These are phyloP conservation scores for Drosophila helvetica DNA, from an alignment of 2,888 invertebrate species.

Conservation along the genomic window DNA sequence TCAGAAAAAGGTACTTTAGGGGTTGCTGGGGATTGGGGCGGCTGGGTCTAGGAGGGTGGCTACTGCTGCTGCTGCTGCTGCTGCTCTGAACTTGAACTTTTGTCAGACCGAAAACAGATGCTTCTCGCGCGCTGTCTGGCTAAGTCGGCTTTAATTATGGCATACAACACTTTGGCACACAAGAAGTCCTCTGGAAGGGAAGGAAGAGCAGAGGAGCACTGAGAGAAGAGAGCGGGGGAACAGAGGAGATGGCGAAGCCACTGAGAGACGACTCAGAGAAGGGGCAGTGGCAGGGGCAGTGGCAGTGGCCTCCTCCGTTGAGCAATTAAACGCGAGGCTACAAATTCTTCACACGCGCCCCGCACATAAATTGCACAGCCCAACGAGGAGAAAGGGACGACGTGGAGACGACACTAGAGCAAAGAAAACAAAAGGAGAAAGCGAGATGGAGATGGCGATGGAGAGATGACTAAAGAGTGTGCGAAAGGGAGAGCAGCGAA, in stretches of 20 bases:
- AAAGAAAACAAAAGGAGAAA: background rate
- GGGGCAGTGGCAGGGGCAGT: background rate
- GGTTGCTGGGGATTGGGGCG: no score
- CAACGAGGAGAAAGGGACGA: background rate
- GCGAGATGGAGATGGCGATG: background rate
- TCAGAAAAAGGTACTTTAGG: slow-evolving; percentile 5
- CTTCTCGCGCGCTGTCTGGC: slow-evolving; percentile 38
- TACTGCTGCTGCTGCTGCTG: background rate
- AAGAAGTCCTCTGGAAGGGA: background rate
- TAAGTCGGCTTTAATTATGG: slow-evolving; percentile 54
- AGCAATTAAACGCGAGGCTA: slow-evolving; percentile 51
- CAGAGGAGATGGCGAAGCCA: no score
- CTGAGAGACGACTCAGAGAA: background rate
- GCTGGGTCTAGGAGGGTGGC: slow-evolving; percentile 9
- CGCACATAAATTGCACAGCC: slow-evolving; percentile 37
- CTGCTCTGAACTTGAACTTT: slow-evolving; percentile 49
- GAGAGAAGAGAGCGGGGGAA: background rate
- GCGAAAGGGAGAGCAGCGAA: background rate
- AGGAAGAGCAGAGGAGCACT: background rate
- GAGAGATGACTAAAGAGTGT: background rate
- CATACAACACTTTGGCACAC: slow-evolving; percentile 39
- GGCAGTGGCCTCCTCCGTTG: slow-evolving; percentile 29
- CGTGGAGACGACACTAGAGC: slow-evolving; percentile 4
- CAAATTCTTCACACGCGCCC: slow-evolving; percentile 42
- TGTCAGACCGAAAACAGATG: slow-evolving; percentile 50